Conservation (phyloP, 2,888 invertebrate species). For the Metalampra italica region DNA sequence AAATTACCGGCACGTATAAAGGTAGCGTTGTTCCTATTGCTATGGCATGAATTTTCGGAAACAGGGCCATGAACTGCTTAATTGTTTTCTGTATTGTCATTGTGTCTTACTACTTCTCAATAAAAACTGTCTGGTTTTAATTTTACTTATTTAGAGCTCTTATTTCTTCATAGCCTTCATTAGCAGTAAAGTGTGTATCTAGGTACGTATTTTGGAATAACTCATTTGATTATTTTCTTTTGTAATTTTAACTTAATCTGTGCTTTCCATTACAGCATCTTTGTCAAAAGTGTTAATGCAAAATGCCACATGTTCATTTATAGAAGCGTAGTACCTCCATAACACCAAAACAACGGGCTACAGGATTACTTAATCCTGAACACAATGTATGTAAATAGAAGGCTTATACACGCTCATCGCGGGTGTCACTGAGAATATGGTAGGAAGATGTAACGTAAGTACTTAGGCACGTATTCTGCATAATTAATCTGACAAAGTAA, state of each 20-base stretch:
- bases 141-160: too few relatives aligned
- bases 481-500: not conserved
- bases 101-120: not conserved
- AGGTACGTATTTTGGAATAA: too few relatives aligned
- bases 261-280: too few relatives aligned
- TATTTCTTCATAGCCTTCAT: too few relatives aligned
- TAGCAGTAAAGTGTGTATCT: too few relatives aligned
- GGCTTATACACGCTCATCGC: not conserved
- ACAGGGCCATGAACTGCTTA: not conserved
- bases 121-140: too few relatives aligned
- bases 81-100: not conserved
- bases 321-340: not conserved
- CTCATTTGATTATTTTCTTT: too few relatives aligned
- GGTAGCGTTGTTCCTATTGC: not conserved
- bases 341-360: not conserved
- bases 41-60: not conserved
- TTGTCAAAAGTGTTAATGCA: too few relatives aligned
- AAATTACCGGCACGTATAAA: conserved; percentile 30
- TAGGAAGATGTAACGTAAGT: too few relatives aligned
- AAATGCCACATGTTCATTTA: too few relatives aligned
- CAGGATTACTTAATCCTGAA: conserved; percentile 3
- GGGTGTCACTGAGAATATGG: not conserved
- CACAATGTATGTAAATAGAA: not conserved
- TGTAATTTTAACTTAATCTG: too few relatives aligned
- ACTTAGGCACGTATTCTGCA: too few relatives aligned